Evolutionary conservation across 2,888 invertebrate species (phyloP).

Genomic region (Therioaphis trifolii): DNA sequence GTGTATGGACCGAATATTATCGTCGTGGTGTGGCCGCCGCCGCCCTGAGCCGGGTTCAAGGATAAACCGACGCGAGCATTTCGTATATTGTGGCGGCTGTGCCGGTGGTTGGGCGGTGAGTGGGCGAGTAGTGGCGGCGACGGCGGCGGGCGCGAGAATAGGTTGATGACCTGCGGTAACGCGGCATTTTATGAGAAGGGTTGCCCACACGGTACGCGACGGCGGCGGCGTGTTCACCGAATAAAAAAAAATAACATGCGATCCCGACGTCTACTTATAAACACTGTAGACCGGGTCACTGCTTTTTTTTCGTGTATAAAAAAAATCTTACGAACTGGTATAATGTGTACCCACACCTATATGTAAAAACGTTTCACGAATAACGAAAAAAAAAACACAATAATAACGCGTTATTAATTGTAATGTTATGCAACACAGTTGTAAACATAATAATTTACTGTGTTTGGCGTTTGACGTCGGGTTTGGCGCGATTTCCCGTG

Average conservation of each 20-base stretch:
- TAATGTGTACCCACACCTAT: too few species aligned
- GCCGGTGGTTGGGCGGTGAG: constrained; percentile 15
- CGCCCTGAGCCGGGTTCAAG: constrained; percentile 48
- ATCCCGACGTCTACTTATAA: constrained; percentile 29
- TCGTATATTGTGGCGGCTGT: constrained; percentile 33
- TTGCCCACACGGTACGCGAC: constrained; percentile 47
- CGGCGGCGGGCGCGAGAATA: constrained; percentile 46
- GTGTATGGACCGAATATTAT: constrained; percentile 43
- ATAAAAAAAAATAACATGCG: constrained; percentile 22
- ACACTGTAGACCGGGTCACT: constrained; percentile 4
- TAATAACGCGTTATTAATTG: too few species aligned
- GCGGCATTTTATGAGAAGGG: constrained; percentile 59
- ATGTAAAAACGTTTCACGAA: too few species aligned
- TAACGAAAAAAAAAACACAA: too few species aligned
- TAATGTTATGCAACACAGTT: too few species aligned
- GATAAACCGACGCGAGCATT: constrained; percentile 39
- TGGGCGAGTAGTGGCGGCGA: constrained; percentile 25
- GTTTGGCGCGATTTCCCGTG: background rate
- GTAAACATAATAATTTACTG: too few species aligned
- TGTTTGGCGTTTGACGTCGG: background rate
- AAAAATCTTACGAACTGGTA: too few species aligned
- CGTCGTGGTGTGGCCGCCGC: constrained; percentile 23
- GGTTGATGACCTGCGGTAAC: constrained; percentile 62
- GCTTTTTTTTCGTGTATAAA: too few species aligned
- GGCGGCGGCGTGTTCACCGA: constrained; percentile 16